These are phyloP conservation scores for Drosophila subquinaria DNA, from an alignment of 2,888 invertebrate species.

Conservation along the genomic window DNA sequence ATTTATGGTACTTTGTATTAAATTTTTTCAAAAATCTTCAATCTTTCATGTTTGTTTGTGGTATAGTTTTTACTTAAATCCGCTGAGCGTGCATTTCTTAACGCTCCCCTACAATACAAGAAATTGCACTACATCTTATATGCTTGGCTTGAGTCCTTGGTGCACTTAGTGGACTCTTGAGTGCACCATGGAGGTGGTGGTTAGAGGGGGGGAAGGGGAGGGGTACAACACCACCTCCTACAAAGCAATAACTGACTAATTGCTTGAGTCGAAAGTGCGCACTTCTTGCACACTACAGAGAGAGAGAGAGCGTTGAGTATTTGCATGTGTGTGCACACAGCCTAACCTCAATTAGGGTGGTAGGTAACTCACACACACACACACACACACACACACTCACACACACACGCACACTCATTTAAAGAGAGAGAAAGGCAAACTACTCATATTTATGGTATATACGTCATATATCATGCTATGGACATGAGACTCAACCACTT, in stretches of 20 bases:
- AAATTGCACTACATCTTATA: constrained; percentile 38
- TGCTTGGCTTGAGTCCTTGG: constrained; percentile 35
- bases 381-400: neutral
- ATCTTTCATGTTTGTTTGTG: too few relatives aligned
- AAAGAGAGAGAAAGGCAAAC: constrained; percentile 3
- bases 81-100: neutral
- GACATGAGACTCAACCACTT: constrained; percentile 57
- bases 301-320: constrained; percentile 44
- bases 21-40: too few relatives aligned
- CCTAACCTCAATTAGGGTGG: constrained; percentile 54
- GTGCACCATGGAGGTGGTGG: constrained; percentile 15
- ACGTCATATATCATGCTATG: constrained; percentile 50
- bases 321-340: constrained; percentile 58
- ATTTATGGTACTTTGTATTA: too few relatives aligned
- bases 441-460: constrained; percentile 43
- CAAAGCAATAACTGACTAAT: constrained; percentile 76
- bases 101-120: constrained; percentile 39
- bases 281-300: constrained; percentile 34
- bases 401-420: neutral
- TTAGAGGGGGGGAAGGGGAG: too few relatives aligned
- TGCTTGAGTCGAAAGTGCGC: constrained; percentile 68
- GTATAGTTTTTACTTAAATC: too few relatives aligned
- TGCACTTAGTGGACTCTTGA: constrained; percentile 29
- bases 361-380: neutral
- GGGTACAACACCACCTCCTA: constrained; percentile 1